phyloP scores from a whole-genome alignment of 2,888 invertebrate species.

The Leptura quadrifasciata region DNA sequence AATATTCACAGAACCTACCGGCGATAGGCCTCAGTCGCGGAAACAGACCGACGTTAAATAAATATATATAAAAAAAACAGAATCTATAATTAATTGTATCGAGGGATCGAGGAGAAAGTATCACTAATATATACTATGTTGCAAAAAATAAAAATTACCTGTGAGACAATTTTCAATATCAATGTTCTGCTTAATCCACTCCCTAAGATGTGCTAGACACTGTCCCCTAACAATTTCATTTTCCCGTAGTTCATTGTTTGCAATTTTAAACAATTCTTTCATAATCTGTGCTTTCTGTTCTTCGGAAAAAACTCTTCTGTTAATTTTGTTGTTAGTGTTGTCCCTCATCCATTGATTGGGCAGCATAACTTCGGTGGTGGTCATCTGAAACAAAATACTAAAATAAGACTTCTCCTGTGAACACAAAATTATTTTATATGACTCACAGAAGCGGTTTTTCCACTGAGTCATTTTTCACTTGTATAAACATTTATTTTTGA shows the following conservation, averaged over 20 bases:
- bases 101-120: too few relatives aligned
- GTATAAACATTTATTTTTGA: too few relatives aligned
- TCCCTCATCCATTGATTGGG: slow-evolving; percentile 65
- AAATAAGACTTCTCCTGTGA: neutral
- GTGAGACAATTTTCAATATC: slow-evolving; percentile 82
- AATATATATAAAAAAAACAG: too few relatives aligned
- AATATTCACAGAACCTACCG: too few relatives aligned
- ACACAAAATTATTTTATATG: neutral
- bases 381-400: slow-evolving; percentile 59
- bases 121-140: too few relatives aligned
- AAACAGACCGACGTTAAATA: too few relatives aligned
- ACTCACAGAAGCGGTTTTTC: too few relatives aligned
- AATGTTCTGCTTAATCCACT: slow-evolving; percentile 83
- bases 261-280: slow-evolving; percentile 73
- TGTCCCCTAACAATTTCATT: slow-evolving; percentile 80
- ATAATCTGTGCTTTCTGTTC: slow-evolving; percentile 40
- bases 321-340: slow-evolving; percentile 37
- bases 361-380: slow-evolving; percentile 67
- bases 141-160: slow-evolving; percentile 72
- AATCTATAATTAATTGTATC: too few relatives aligned
- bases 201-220: slow-evolving; percentile 79
- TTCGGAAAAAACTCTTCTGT: slow-evolving; percentile 32
- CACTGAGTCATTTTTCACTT: too few relatives aligned
- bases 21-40: too few relatives aligned
- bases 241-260: slow-evolving; percentile 83